A percentile compares a stretch with the other conserved stretches of the same genome.
phyloP scores from a whole-genome alignment of 1,140 invertebrate genomes.

The Anoplolepis gracilipes region DNA sequence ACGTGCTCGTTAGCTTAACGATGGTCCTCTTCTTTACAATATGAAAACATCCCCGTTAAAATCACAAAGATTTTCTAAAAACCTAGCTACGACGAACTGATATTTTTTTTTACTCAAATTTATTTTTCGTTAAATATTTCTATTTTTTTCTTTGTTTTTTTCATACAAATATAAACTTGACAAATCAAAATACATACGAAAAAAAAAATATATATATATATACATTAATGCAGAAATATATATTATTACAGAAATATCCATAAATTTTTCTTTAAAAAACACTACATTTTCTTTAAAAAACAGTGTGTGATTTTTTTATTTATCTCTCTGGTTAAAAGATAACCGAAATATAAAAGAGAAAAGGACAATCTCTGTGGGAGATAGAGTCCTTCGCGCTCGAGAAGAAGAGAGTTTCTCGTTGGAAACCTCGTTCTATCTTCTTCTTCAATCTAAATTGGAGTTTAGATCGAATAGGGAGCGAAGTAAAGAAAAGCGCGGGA shows the following conservation, averaged over 20 bases:
- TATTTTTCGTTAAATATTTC: background rate
- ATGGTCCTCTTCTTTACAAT: conserved; percentile 22
- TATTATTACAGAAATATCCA: background rate
- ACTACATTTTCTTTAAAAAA: background rate
- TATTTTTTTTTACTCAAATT: background rate
- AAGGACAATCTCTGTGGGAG: background rate
- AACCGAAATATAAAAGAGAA: conserved; percentile 16
- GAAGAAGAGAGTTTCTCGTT: conserved; percentile 69
- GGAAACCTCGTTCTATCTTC: conserved; percentile 27
- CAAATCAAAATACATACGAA: background rate
- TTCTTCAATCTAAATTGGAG: conserved; percentile 76
- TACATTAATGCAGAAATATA: too few species aligned
- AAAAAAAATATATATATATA: too few species aligned
- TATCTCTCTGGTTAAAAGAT: conserved; percentile 34
- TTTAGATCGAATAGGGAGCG: conserved; percentile 46
- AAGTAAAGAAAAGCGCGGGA: background rate
- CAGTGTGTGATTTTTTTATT: background rate
- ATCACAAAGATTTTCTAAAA: conserved; percentile 18
- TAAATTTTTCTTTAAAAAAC: background rate
- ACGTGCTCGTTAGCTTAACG: conserved; percentile 51
- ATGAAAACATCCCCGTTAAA: background rate
- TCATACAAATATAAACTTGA: background rate
- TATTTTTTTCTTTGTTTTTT: background rate
- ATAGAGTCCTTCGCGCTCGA: conserved; percentile 36
- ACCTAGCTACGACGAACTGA: background rate